A percentile compares a stretch with the other conserved stretches of the same genome.
phyloP scores from a whole-genome alignment of 1,140 invertebrate genomes.

The Aphelinus atriplicis region DNA sequence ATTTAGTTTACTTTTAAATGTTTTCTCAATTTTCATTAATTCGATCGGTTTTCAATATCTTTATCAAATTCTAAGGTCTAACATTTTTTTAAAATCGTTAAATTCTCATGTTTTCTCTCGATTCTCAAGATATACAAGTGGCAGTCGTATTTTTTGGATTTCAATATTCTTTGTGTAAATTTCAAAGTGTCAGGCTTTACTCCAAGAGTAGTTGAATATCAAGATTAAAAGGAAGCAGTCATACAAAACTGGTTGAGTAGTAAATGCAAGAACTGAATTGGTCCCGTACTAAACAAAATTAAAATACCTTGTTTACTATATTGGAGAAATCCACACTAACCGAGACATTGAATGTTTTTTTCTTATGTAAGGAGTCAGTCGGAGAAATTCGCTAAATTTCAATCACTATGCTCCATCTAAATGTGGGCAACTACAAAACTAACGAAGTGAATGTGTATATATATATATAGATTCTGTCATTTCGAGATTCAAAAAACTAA shows the following conservation, averaged over 20 bases:
- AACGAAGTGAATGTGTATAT: too few relatives aligned
- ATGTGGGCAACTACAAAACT: too few relatives aligned
- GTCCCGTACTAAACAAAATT: neutral
- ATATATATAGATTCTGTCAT: too few relatives aligned
- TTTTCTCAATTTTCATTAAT: conserved; percentile 5
- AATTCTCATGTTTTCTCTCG: neutral
- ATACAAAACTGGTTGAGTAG: too few relatives aligned
- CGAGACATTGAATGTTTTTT: too few relatives aligned
- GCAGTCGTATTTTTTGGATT: conserved; percentile 27
- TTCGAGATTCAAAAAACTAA: too few relatives aligned
- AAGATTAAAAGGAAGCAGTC: too few relatives aligned
- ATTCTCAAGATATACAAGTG: conserved; percentile 12
- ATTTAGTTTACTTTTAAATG: neutral
- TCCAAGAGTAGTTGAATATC: neutral
- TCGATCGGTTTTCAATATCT: neutral
- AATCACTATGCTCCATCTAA: too few relatives aligned
- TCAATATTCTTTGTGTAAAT: conserved; percentile 9
- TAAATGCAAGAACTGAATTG: neutral
- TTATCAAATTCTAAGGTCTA: conserved; percentile 27
- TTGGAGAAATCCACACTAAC: too few relatives aligned
- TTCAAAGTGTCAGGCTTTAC: neutral
- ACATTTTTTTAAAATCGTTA: conserved; percentile 14
- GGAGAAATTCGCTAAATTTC: too few relatives aligned
- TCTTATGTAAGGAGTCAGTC: too few relatives aligned
- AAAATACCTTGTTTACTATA: neutral